Base-by-base conservation (phyloP, 1,140 invertebrate species). In the Caenorhabditis tropicalis region DNA sequence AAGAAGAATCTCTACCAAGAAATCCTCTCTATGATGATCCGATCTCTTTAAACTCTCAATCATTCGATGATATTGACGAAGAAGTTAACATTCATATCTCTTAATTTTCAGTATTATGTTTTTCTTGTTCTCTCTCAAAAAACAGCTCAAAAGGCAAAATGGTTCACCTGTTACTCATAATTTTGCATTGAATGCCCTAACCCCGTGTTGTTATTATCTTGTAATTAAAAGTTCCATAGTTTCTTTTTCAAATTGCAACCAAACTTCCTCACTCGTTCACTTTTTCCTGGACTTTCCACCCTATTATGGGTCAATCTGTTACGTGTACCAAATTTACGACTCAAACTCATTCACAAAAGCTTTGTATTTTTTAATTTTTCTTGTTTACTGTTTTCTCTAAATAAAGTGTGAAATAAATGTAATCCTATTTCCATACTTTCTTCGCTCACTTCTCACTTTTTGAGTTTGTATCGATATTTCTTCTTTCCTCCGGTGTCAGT, bases 61-160 rank as follows among this genome's bases (percentile, higher is more conserved):
- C 65, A 6, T 74, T 74, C 33, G 65, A 74, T n/a, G 65, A 74
- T 43, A 74, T 74, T 33, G 65, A 74, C 15, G 65, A 74, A 46
- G 65, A 74, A 74, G 65, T 74, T 24, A 74, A 74, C 36, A 74
- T 74, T 74, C 65, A 74, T 29, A 74, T 74, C 9, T 74, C 65
- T 24, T 74, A 74, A 74, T 21, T 19, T 24, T 74, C 65, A 46
- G 58, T 65, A 65, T 65, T 65, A 7, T 9, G 5, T 70, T 36
- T 43, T 74, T 21, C 33, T 74, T 29, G 12, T n/a, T 56, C 21
- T 12, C 29, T 24, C n/a, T 33, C 36, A 70, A 36, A 6, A 12
- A 65, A 58, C 27, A 31, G 29, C 58, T 65, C 58, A 65, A 36
- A 65, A 65, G 6, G 16, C 65, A 43, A 43, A 29, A 29, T 70